Conservation (phyloP, 2,113 vertebrate genomes). For the Spea multiplicata region DNA sequence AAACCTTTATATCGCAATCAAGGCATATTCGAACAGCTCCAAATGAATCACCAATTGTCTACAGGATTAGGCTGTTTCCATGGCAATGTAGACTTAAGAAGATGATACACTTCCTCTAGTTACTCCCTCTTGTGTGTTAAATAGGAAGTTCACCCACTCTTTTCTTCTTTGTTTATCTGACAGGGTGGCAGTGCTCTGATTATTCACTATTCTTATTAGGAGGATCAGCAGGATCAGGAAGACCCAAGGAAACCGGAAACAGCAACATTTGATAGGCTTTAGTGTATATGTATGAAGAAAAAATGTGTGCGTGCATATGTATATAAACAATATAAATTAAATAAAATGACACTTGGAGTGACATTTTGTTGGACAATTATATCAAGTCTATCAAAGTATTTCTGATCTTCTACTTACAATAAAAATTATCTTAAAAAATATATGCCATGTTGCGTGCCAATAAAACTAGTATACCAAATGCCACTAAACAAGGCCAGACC, state of each 20-base stretch:
- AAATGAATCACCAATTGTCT: conserved; percentile 27
- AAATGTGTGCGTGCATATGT: no score
- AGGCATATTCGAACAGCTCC: conserved; percentile 16
- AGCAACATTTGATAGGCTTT: neutral
- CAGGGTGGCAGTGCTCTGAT: conserved; percentile 1
- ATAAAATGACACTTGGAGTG: no score
- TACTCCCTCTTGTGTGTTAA: conserved; percentile 39
- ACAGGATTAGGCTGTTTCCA: conserved; percentile 32
- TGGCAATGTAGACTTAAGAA: conserved; percentile 26
- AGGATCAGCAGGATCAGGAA: neutral
- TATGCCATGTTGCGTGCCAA: no score
- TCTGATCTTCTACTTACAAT: no score
- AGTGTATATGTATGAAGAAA: no score
- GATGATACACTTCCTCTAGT: conserved; percentile 5
- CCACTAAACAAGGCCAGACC: no score
- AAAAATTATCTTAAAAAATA: no score
- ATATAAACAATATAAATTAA: no score
- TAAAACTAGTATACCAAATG: no score
- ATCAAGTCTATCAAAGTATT: no score
- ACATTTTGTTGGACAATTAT: no score
- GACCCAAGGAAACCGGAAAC: neutral
- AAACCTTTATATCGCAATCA: conserved; percentile 27
- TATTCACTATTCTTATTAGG: conserved; percentile 12
- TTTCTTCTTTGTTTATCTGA: conserved; percentile 12
- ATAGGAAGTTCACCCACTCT: conserved; percentile 28